Conservation (phyloP, 2,113 vertebrate genomes). For the Zosterops hypoxanthus region DNA sequence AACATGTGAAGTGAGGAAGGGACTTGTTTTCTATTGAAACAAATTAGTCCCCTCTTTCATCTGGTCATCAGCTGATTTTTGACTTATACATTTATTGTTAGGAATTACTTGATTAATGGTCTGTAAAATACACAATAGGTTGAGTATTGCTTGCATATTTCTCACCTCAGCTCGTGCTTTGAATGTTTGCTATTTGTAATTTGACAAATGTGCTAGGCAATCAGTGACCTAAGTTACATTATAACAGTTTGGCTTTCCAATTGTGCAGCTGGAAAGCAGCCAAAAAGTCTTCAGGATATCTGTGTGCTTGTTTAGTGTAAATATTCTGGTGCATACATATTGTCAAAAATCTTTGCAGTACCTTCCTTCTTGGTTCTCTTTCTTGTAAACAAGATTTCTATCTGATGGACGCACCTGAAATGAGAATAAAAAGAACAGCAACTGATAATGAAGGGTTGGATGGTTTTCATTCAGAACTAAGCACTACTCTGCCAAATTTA, state of each 20-base stretch:
- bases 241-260: not conserved
- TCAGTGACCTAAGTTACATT: not conserved
- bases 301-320: not conserved
- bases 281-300: slow-evolving; percentile 1
- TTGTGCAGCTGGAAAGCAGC: not conserved
- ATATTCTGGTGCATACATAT: not conserved
- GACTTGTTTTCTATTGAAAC: not conserved
- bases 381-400: not conserved
- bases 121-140: not conserved
- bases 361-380: not conserved
- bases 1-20: not conserved
- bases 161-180: not conserved
- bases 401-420: not conserved
- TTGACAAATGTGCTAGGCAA: not conserved
- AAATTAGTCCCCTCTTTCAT: not conserved
- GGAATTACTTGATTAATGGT: not conserved
- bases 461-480: not conserved
- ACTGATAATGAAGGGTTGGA: not conserved
- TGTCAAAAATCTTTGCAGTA: slow-evolving; percentile 4
- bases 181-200: not conserved
- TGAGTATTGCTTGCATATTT: not conserved
- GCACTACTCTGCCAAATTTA: not conserved
- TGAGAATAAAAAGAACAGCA: not conserved
- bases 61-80: not conserved
- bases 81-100: not conserved